Conservation (phyloP, 2,797 vertebrate genomes). For the Pteronotus mesoamericanus region DNA sequence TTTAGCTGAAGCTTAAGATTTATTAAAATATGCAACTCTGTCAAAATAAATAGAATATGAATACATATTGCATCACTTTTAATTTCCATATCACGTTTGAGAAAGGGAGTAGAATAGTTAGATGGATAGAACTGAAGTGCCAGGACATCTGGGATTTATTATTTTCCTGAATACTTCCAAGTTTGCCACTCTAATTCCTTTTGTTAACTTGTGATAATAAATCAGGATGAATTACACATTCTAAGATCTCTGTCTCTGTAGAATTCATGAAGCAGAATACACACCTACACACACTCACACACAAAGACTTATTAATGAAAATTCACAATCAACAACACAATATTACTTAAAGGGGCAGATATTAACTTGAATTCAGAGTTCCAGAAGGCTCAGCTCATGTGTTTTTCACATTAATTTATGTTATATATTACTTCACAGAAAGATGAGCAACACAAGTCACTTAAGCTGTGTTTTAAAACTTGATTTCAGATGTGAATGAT, state of each 20-base stretch:
- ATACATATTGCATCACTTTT: conserved; percentile 45
- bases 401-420: conserved; percentile 40
- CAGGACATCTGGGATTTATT: conserved; percentile 24
- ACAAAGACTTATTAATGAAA: conserved; percentile 11
- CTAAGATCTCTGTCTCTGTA: conserved; percentile 12
- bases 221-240: conserved; percentile 31
- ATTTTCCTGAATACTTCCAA: background rate
- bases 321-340: background rate
- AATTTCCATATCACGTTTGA: conserved; percentile 47
- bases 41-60: conserved; percentile 36
- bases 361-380: conserved; percentile 12
- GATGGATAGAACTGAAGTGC: background rate
- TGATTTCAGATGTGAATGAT: conserved; percentile 17
- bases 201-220: conserved; percentile 39
- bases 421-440: conserved; percentile 40
- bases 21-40: conserved; percentile 21
- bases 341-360: conserved; percentile 28
- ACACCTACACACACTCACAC: background rate
- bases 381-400: background rate
- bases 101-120: background rate
- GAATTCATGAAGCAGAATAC: conserved; percentile 19
- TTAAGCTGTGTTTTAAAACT: conserved; percentile 32
- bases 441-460: conserved; percentile 38
- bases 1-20: background rate
- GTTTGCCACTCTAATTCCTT: conserved; percentile 38